Evolutionary conservation across 2,797 vertebrate genomes (phyloP).

Genomic region (Rhinella marina): DNA sequence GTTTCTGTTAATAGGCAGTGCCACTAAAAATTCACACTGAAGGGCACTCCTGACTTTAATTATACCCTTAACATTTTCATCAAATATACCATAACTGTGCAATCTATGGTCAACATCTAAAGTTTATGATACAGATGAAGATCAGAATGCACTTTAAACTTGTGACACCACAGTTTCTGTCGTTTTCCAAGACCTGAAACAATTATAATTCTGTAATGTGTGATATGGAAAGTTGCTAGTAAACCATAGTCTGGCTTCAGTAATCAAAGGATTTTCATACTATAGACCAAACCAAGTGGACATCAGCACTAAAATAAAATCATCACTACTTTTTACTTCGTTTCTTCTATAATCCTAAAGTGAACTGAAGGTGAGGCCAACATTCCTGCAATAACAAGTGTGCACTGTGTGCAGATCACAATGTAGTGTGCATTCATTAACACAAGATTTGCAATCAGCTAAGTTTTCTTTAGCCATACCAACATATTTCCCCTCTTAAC

Average conservation of each 20-base stretch:
- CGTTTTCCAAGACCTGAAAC: neutral
- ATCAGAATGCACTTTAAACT: too few relatives aligned
- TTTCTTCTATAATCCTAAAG: slow-evolving; percentile 14
- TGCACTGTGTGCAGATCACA: neutral
- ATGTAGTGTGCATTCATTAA: slow-evolving; percentile 12
- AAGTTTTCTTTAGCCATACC: slow-evolving; percentile 34
- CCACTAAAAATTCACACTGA: too few relatives aligned
- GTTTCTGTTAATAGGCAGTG: too few relatives aligned
- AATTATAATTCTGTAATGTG: neutral
- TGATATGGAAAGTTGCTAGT: neutral
- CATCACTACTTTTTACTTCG: neutral
- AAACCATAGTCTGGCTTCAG: neutral
- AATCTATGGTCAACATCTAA: too few relatives aligned
- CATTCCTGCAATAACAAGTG: slow-evolving; percentile 35
- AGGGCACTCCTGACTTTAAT: too few relatives aligned
- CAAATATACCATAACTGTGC: too few relatives aligned
- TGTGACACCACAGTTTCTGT: neutral
- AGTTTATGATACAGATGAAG: too few relatives aligned
- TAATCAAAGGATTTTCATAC: neutral
- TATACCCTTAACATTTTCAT: too few relatives aligned
- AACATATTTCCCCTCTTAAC: slow-evolving; percentile 24
- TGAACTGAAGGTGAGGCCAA: neutral
- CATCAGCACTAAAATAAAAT: neutral
- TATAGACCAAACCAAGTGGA: neutral
- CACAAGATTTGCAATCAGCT: slow-evolving; percentile 38